These are phyloP conservation scores for Macroglossus sobrinus DNA, from an alignment of 2,113 vertebrate species.

Conservation along the genomic window DNA sequence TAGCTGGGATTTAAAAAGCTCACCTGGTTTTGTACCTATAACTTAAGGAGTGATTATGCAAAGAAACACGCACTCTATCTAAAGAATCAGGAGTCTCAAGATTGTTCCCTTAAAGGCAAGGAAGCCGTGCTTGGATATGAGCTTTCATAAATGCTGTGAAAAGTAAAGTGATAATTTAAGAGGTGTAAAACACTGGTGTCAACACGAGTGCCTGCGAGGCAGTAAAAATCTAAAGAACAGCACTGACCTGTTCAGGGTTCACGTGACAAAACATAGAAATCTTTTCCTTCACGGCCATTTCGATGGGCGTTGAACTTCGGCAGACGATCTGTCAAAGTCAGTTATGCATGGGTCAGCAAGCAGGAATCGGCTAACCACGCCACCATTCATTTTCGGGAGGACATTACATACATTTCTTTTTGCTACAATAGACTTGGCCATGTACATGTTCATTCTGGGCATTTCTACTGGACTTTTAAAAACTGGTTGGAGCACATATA, in stretches of 20 bases:
- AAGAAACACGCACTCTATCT: neutral
- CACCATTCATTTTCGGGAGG: neutral
- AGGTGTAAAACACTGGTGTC: neutral
- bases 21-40: neutral
- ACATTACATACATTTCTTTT: neutral
- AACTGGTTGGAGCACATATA: neutral
- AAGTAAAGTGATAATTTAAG: neutral
- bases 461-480: neutral
- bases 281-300: constrained; percentile 88
- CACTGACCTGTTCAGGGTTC: constrained; percentile 86
- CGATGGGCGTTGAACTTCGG: constrained; percentile 84
- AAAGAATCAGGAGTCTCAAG: neutral
- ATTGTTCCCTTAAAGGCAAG: neutral
- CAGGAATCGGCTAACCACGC: neutral
- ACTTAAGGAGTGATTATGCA: neutral
- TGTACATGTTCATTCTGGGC: neutral
- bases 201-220: neutral
- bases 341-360: neutral
- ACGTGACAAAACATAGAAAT: constrained; percentile 90
- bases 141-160: neutral
- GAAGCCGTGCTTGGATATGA: neutral
- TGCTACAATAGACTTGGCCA: neutral
- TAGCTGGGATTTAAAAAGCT: neutral
- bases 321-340: constrained; percentile 82
- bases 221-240: neutral